Conservation (phyloP, 2,113 vertebrate species). For the Erpornis zantholeuca region DNA sequence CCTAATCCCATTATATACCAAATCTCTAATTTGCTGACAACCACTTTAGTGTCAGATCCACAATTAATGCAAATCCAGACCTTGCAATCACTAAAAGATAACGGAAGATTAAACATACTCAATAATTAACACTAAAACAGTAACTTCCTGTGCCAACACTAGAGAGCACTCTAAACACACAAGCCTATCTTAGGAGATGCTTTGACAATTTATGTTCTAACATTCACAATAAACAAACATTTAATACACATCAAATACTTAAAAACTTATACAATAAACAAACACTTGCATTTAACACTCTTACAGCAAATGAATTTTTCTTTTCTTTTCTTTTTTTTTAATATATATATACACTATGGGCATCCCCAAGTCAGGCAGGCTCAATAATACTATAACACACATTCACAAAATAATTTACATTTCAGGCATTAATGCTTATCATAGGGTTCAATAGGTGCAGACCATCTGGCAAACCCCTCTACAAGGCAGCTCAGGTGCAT, state of each 20-base stretch:
- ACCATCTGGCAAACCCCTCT: background rate
- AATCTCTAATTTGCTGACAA: background rate
- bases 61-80: background rate
- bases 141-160: background rate
- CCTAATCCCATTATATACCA: background rate
- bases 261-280: background rate
- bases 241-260: background rate
- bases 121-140: background rate
- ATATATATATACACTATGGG: background rate
- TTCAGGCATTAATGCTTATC: background rate
- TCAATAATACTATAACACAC: background rate
- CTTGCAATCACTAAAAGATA: background rate
- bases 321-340: too few species aligned
- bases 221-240: background rate
- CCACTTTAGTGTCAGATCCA: background rate
- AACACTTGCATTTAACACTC: background rate
- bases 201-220: background rate
- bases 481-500: background rate
- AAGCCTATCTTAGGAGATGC: background rate
- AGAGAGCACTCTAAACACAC: background rate
- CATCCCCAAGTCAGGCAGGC: background rate
- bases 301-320: background rate
- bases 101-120: background rate
- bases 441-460: background rate
- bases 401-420: background rate